Evolutionary conservation across 2,113 vertebrate genomes (phyloP).

Genomic region (Cyprinodon brontotheroides): DNA sequence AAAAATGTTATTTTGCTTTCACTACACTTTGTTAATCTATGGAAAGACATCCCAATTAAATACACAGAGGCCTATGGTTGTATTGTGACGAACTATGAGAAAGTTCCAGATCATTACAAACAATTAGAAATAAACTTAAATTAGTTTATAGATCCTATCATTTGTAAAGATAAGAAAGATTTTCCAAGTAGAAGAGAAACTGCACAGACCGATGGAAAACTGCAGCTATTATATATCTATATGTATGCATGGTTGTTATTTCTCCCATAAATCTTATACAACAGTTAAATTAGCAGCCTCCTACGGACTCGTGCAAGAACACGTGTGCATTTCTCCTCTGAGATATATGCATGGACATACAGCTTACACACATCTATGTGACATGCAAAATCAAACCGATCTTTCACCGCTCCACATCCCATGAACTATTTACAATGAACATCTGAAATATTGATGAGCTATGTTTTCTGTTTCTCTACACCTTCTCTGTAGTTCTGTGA

Average conservation of each 20-base stretch:
- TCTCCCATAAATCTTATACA: not conserved
- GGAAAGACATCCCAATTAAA: no score
- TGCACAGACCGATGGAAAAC: conserved; percentile 8
- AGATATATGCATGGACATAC: conserved; percentile 9
- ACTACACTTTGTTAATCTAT: no score
- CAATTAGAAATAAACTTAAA: not conserved
- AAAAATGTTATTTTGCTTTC: no score
- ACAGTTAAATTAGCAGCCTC: not conserved
- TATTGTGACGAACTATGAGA: not conserved
- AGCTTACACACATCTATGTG: conserved; percentile 30
- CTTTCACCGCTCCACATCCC: conserved; percentile 55
- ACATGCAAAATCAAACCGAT: conserved; percentile 67
- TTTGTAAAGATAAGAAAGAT: conserved; percentile 3
- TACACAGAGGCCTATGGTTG: not conserved
- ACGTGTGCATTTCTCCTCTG: not conserved
- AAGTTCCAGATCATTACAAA: not conserved
- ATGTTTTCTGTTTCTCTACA: conserved; percentile 68
- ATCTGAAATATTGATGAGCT: conserved; percentile 72
- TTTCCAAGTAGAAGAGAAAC: conserved; percentile 2
- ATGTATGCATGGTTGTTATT: not conserved
- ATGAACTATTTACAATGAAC: conserved; percentile 77
- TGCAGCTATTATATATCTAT: not conserved
- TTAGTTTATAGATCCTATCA: conserved; percentile 15
- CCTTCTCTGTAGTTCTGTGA: conserved; percentile 57
- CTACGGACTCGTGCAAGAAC: conserved; percentile 1